These are phyloP conservation scores for Chaenodraco wilsoni DNA, from an alignment of 2,797 vertebrate species.

Conservation along the genomic window DNA sequence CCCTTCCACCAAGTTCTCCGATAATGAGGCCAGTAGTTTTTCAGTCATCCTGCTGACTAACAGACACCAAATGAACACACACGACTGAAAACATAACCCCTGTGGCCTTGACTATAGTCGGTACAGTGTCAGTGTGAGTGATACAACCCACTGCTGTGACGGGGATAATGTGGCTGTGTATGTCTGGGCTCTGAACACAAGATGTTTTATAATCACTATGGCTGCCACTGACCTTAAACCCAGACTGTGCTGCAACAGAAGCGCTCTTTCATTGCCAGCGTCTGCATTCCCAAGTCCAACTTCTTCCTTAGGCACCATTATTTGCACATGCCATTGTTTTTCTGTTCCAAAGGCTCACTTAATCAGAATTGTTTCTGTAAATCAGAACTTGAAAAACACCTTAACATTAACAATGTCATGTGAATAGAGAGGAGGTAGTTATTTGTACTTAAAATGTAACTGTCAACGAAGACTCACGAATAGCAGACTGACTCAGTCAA, in stretches of 20 bases:
- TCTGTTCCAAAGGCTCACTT: not conserved
- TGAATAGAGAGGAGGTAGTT: not conserved
- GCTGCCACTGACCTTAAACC: constrained; percentile 19
- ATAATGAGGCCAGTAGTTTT: too few species aligned
- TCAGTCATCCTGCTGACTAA: too few species aligned
- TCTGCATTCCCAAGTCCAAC: not conserved
- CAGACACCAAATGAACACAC: too few species aligned
- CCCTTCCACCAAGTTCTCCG: too few species aligned
- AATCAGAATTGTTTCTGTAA: not conserved
- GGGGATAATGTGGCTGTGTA: not conserved
- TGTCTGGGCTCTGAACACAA: not conserved
- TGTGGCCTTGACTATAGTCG: not conserved
- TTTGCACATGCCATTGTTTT: not conserved
- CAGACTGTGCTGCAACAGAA: constrained; percentile 10
- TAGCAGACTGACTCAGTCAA: not conserved
- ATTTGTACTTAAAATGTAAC: not conserved
- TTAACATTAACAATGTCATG: constrained; percentile 24
- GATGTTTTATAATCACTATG: constrained; percentile 12
- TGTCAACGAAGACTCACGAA: not conserved
- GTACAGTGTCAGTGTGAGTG: not conserved
- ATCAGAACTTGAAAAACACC: constrained; percentile 9
- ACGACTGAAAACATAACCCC: too few species aligned
- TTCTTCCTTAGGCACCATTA: not conserved
- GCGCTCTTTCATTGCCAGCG: constrained; percentile 10
- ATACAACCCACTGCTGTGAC: not conserved